Conservation (phyloP, 2,797 vertebrate genomes). For the Spatula clypeata region DNA sequence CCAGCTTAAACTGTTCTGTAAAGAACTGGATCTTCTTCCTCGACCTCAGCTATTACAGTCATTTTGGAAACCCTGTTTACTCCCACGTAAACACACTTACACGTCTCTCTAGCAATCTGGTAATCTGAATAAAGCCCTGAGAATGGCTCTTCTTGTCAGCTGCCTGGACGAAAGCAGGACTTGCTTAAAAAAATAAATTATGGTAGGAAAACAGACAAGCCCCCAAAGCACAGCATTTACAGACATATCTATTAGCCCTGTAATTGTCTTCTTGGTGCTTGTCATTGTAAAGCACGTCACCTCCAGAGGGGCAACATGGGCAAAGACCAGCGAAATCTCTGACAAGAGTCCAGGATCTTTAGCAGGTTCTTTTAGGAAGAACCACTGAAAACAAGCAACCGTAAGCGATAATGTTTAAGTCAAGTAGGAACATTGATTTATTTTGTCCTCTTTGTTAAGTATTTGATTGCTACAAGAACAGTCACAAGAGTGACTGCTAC, state of each 20-base stretch:
- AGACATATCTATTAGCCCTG: neutral
- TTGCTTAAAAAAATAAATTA: neutral
- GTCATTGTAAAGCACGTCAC: neutral
- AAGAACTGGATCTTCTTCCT: neutral
- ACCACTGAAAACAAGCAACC: neutral
- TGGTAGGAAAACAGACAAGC: neutral
- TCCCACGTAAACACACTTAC: neutral
- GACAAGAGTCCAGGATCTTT: neutral
- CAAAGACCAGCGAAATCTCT: neutral
- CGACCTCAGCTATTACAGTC: neutral
- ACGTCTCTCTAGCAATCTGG: neutral
- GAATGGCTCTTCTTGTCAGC: neutral
- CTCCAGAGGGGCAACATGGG: neutral
- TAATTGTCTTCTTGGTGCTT: neutral
- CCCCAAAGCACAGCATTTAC: neutral
- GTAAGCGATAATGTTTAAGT: neutral
- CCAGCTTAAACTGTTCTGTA: neutral
- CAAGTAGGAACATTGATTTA: neutral
- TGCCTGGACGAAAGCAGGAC: neutral
- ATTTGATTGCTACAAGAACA: neutral
- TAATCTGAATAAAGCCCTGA: neutral
- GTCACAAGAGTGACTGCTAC: neutral
- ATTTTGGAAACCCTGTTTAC: neutral
- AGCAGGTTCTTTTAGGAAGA: neutral
- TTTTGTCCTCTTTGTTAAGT: neutral